phyloP scores from a whole-genome alignment of 2,113 vertebrate species.

The Electrona antarctica region DNA sequence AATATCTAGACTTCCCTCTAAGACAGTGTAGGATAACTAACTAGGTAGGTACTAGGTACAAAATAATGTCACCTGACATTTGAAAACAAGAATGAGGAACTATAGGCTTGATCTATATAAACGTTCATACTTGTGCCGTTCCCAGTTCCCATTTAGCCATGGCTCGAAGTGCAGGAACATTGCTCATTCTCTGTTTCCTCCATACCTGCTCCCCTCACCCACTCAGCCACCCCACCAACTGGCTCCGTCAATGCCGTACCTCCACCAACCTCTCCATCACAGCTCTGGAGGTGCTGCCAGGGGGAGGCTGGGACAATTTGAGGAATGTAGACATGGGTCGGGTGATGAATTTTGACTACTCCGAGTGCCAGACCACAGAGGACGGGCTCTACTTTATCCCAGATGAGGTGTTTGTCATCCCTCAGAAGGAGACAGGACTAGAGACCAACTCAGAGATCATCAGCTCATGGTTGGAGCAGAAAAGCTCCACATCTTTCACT shows the following conservation, averaged over 20 bases:
- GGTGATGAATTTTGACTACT: conserved; percentile 86
- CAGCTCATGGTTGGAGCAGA: conserved; percentile 85
- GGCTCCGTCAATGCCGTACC: conserved; percentile 76
- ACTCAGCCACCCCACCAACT: conserved; percentile 57
- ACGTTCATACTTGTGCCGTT: neutral
- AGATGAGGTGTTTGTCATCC: conserved; percentile 85
- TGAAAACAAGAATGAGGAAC: conserved; percentile 24
- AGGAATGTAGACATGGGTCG: conserved; percentile 88
- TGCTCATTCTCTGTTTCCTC: conserved; percentile 52
- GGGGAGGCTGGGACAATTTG: conserved; percentile 94
- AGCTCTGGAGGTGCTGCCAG: conserved; percentile 87
- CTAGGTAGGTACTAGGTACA: no score
- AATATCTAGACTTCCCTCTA: no score
- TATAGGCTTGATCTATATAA: neutral
- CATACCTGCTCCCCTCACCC: conserved; percentile 42
- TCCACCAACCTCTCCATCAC: conserved; percentile 66
- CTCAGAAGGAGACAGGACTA: conserved; percentile 85
- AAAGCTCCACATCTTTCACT: conserved; percentile 80
- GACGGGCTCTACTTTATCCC: conserved; percentile 89
- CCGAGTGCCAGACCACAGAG: conserved; percentile 86
- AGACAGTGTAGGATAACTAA: no score
- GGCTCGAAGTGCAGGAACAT: conserved; percentile 30
- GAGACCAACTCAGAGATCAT: conserved; percentile 90
- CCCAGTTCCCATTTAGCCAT: conserved; percentile 20
- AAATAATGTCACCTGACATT: no score